phyloP scores from a whole-genome alignment of 2,113 vertebrate genomes.

The Anguilla rostrata region DNA sequence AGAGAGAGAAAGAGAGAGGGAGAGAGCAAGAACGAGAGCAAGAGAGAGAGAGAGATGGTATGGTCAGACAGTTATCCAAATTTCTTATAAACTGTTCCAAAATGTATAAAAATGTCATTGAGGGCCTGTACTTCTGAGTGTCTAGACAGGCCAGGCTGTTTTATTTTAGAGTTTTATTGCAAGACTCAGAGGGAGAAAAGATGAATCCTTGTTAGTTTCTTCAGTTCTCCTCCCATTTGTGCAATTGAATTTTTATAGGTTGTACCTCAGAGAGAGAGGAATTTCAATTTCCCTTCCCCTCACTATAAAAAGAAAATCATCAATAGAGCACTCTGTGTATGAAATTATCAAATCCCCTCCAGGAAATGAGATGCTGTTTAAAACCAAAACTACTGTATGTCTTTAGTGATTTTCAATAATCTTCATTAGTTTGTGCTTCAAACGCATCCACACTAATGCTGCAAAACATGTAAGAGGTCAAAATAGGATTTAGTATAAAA shows the following conservation, averaged over 20 bases:
- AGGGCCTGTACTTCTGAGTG: not conserved
- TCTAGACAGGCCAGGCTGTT: slow-evolving; percentile 18
- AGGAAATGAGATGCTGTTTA: not conserved
- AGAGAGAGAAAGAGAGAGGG: too few relatives aligned
- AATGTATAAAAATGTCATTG: slow-evolving; percentile 11
- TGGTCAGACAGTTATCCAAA: not conserved
- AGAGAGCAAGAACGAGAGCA: too few relatives aligned
- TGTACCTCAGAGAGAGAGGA: slow-evolving; percentile 3
- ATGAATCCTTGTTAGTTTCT: slow-evolving; percentile 4
- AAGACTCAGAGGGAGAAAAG: slow-evolving; percentile 3
- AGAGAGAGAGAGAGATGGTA: not conserved
- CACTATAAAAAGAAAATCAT: not conserved
- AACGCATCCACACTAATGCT: not conserved
- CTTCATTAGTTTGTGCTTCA: not conserved
- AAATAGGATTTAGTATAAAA: too few relatives aligned
- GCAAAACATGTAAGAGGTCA: not conserved
- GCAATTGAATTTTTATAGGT: slow-evolving; percentile 15
- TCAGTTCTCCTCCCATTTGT: slow-evolving; percentile 1
- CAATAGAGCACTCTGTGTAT: not conserved
- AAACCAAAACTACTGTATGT: not conserved
- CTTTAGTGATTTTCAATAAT: not conserved
- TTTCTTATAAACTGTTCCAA: not conserved
- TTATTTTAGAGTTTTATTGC: slow-evolving; percentile 3
- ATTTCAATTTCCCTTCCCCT: slow-evolving; percentile 1
- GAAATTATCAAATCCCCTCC: not conserved